Evolutionary conservation across 2,888 invertebrate genomes (phyloP).

Genomic region (Hydrotaea cyrtoneurina): DNA sequence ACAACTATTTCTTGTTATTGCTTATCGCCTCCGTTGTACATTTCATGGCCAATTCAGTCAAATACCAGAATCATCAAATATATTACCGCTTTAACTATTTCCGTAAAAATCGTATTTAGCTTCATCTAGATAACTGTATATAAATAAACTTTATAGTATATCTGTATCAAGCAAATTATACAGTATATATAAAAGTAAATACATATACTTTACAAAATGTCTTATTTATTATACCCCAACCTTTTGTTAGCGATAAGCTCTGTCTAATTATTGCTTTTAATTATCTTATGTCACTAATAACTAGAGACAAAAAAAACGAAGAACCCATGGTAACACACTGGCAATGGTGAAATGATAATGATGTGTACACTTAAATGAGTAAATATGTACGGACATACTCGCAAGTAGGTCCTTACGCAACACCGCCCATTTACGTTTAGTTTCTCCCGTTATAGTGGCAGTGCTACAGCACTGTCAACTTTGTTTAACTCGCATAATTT

Average conservation of each 20-base stretch:
- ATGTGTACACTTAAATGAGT: conserved; percentile 61
- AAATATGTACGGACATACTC: conserved; percentile 54
- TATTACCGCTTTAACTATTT: no score
- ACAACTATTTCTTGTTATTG: no score
- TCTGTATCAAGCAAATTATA: no score
- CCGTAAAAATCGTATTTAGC: no score
- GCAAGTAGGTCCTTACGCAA: conserved; percentile 27
- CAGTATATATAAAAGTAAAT: no score
- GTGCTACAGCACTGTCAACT: conserved; percentile 68
- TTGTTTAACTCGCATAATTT: conserved; percentile 70
- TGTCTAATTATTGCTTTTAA: conserved; percentile 65
- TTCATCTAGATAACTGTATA: no score
- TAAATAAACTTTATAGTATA: no score
- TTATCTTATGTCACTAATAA: conserved; percentile 61
- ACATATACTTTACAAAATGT: no score
- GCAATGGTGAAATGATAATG: conserved; percentile 49
- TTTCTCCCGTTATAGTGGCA: conserved; percentile 47
- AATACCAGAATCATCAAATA: no score
- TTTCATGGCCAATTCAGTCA: no score
- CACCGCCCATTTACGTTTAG: conserved; percentile 16
- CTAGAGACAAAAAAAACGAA: conserved; percentile 21
- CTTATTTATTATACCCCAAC: neutral
- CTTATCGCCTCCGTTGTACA: no score
- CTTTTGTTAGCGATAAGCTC: conserved; percentile 34
- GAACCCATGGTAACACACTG: no score